Percentiles rank a stretch among this genome's conserved stretches.
phyloP scores from a whole-genome alignment of 2,888 invertebrate genomes.

The Criorhina ranunculi region DNA sequence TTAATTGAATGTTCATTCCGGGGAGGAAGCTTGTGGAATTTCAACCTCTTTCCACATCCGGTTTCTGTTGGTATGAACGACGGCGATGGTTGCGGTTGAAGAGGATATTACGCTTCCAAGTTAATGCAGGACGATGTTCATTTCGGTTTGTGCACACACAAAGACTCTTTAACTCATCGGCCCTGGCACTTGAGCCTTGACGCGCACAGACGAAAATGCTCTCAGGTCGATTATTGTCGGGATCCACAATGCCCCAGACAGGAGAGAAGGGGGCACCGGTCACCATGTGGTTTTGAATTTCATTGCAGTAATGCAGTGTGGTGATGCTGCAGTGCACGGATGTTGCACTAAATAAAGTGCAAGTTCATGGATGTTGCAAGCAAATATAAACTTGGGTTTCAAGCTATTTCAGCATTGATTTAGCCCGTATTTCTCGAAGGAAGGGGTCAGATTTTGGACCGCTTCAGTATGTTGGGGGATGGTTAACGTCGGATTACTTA shows the following conservation, averaged over 20 bases:
- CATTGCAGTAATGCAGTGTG: constrained; percentile 65
- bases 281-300: constrained; percentile 75
- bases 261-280: constrained; percentile 37
- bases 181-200: constrained; percentile 40
- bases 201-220: constrained; percentile 43
- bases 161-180: constrained; percentile 52
- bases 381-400: constrained; percentile 24
- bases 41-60: constrained; percentile 21
- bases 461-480: constrained; percentile 21
- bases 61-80: constrained; percentile 20
- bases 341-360: constrained; percentile 64
- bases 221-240: constrained; percentile 66
- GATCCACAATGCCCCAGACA: constrained; percentile 31
- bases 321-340: constrained; percentile 37
- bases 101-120: constrained; percentile 62
- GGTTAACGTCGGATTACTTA: constrained; percentile 1
- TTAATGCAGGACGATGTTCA: constrained; percentile 60
- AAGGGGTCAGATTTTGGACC: constrained; percentile 6
- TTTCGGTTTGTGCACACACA: constrained; percentile 45
- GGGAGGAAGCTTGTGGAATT: constrained; percentile 33
- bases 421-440: constrained; percentile 8
- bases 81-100: constrained; percentile 18
- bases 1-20: constrained; percentile 74
- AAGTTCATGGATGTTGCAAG: constrained; percentile 47
- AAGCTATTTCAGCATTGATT: constrained; percentile 39